phyloP scores from a whole-genome alignment of 2,113 vertebrate species.

The Pontoporia blainvillei region DNA sequence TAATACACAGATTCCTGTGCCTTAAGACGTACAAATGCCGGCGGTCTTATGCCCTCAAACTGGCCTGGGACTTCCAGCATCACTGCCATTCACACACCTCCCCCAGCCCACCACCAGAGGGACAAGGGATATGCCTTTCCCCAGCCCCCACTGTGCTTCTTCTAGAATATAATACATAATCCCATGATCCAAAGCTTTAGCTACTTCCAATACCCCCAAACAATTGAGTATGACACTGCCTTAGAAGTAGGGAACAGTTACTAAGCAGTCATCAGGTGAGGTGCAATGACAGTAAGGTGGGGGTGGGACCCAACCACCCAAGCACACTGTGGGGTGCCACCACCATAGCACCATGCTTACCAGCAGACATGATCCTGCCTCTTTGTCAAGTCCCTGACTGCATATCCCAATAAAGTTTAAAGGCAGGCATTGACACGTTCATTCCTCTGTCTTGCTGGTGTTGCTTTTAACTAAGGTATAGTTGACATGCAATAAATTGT shows the following conservation, averaged over 20 bases:
- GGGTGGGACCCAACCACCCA: background rate
- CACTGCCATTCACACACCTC: background rate
- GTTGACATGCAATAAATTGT: background rate
- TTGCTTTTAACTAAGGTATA: background rate
- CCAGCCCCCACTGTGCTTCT: background rate
- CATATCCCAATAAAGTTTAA: background rate
- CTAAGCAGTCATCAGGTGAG: background rate
- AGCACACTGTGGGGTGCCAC: background rate
- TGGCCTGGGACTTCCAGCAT: background rate
- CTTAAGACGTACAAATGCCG: background rate
- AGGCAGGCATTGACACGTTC: background rate
- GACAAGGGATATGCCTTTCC: background rate
- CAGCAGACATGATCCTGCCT: background rate
- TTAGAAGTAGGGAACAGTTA: background rate
- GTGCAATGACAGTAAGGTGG: background rate
- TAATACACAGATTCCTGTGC: background rate
- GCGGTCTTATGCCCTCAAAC: background rate
- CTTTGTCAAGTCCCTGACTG: background rate
- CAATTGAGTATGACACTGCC: background rate
- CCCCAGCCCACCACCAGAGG: background rate
- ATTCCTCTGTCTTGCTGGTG: background rate
- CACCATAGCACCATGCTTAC: background rate
- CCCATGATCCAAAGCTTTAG: background rate
- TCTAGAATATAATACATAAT: conserved; percentile 11
- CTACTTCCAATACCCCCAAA: background rate